Evolutionary conservation across 2,888 invertebrate species (phyloP).

Genomic region (Antheraea assamensis): DNA sequence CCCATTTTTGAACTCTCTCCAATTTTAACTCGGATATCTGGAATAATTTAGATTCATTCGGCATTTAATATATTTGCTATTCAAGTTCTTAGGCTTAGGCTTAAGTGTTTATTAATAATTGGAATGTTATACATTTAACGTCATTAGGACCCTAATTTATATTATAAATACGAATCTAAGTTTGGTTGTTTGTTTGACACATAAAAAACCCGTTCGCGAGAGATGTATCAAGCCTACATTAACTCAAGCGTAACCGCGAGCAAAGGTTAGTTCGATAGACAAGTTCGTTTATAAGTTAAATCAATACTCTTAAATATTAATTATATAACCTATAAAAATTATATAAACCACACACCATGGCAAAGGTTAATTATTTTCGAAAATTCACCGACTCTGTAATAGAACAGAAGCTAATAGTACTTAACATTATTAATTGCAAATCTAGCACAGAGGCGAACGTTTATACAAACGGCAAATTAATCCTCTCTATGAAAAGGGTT

Average conservation of each 20-base stretch:
- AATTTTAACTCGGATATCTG: slow-evolving; percentile 50
- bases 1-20: slow-evolving; percentile 73
- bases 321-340: neutral
- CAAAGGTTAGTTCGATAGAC: too few relatives aligned
- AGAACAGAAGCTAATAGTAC: slow-evolving; percentile 24
- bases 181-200: too few relatives aligned
- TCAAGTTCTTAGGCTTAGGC: neutral
- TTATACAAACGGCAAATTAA: slow-evolving; percentile 73
- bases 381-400: neutral
- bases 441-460: slow-evolving; percentile 54
- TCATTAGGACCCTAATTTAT: neutral
- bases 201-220: too few relatives aligned
- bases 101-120: neutral
- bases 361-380: neutral
- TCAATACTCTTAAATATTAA: too few relatives aligned
- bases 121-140: neutral
- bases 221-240: too few relatives aligned
- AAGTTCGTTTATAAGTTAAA: too few relatives aligned
- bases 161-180: too few relatives aligned
- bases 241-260: too few relatives aligned
- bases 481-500: slow-evolving; percentile 73
- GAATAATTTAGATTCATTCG: slow-evolving; percentile 76
- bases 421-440: slow-evolving; percentile 63
- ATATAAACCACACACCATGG: neutral
- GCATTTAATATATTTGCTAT: slow-evolving; percentile 52